Evolutionary conservation across 2,888 invertebrate genomes (phyloP).

Genomic region (Andrena dorsata): DNA sequence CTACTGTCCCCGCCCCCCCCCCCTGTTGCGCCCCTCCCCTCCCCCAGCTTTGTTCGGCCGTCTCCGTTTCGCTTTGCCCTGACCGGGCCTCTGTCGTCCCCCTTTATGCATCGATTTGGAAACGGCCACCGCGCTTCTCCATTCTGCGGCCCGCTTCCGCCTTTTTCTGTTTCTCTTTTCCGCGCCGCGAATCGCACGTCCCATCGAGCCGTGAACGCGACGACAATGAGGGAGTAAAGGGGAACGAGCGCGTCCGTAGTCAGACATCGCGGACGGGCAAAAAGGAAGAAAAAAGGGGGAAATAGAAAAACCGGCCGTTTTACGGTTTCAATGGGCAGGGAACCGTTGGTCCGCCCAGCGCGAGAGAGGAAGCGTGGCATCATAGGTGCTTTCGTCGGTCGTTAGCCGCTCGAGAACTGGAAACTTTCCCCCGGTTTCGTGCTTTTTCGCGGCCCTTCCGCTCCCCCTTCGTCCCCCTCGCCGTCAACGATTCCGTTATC

Average conservation of each 20-base stretch:
- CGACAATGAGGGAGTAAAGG: conserved; percentile 42
- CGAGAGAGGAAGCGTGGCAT: conserved; percentile 4
- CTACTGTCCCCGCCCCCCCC: neutral
- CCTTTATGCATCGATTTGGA: conserved; percentile 65
- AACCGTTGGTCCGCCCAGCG: neutral
- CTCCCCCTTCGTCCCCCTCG: neutral
- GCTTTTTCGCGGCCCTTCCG: conserved; percentile 18
- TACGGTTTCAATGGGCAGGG: conserved; percentile 30
- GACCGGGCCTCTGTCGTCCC: conserved; percentile 17
- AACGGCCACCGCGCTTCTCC: conserved; percentile 48
- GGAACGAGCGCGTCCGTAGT: conserved; percentile 40
- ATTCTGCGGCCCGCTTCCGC: neutral
- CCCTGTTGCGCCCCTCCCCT: conserved; percentile 20
- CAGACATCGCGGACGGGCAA: conserved; percentile 38
- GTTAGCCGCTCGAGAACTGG: conserved; percentile 39
- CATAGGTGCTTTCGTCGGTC: conserved; percentile 44
- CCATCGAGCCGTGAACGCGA: conserved; percentile 31
- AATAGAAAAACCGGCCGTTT: conserved; percentile 23
- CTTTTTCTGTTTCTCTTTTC: neutral
- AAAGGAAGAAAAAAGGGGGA: too few relatives aligned
- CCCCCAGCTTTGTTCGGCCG: conserved; percentile 10
- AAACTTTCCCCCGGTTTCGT: conserved; percentile 37
- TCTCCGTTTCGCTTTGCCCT: conserved; percentile 9
- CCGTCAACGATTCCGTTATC: conserved; percentile 22
- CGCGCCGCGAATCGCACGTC: conserved; percentile 38